Base-by-base conservation (phyloP, 2,797 vertebrate genomes). In the Adrianichthys oophorus region DNA sequence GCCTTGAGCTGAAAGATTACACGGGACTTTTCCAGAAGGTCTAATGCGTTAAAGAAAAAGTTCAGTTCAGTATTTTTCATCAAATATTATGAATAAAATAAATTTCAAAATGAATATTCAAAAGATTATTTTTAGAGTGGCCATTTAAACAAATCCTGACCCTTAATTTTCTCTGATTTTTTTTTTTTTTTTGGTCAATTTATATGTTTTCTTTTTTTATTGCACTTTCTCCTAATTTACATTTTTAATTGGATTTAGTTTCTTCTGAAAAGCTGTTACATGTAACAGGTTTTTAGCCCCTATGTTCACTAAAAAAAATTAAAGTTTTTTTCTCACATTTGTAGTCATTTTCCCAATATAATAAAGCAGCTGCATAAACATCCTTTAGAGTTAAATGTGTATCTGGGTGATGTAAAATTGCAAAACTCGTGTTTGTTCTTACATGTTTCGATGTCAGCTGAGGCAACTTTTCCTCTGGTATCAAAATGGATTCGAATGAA, bases 401-500 rank as follows among this genome's bases (percentile, higher is more conserved):
- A 42, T 15, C 16, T 19, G 12, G 4, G 18, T 21, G 4, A 40
- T 40, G 7, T 40, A 7, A 51, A 32, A 32, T 2, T 32, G 29
- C 10, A 12, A 32, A 32, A 32, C 8, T 32, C 3, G 1, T 13
- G 8, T 32, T 32, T 12, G 32, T 32, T 32, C 96, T 95, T 88
- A 98, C 96, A 98, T 83, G 95, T 98, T 65, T 98, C 92, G 21
- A 98, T 95, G 82, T 98, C 95, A 1, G 95, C 93, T 0, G 96
- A 98, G 3, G 96, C 94, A 87, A 98, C 68, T 72, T 92, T 96
- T 56, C 96, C 96, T 0, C 94, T 93, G 7, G 93, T 91, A 18
- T 95, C 96, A 62, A 98, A 98, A 74, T 98, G 96, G 80, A 98
- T 98, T 59, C 96, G 85, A 75, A 98, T 96, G 88, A 98, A 98